Conservation (phyloP, 2,888 invertebrate genomes). For the Diachrysia chrysitis region DNA sequence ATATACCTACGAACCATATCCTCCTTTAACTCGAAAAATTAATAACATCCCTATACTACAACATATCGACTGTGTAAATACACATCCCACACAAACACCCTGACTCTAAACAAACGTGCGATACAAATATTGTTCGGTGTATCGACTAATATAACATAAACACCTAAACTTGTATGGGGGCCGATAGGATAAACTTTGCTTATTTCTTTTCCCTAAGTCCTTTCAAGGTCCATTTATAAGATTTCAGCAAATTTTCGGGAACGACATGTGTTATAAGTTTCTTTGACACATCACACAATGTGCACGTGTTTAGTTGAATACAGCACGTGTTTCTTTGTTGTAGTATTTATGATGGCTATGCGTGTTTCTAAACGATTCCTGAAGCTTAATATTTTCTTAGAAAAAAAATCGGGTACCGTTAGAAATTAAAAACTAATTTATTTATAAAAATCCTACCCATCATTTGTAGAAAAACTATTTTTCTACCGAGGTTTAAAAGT, state of each 20-base stretch:
- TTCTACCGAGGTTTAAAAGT: too few relatives aligned
- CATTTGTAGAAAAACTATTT: too few relatives aligned
- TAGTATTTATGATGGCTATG: background rate
- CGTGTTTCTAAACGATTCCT: background rate
- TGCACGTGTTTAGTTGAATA: constrained; percentile 35
- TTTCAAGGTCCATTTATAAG: background rate
- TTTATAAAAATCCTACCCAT: too few relatives aligned
- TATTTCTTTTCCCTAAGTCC: background rate
- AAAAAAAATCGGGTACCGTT: too few relatives aligned
- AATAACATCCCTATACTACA: background rate
- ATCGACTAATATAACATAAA: background rate
- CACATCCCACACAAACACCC: background rate
- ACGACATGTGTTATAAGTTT: constrained; percentile 29
- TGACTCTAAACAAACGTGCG: background rate
- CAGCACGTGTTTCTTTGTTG: constrained; percentile 1
- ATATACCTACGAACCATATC: too few relatives aligned
- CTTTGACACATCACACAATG: constrained; percentile 22
- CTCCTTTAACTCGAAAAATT: too few relatives aligned
- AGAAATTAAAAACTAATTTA: too few relatives aligned
- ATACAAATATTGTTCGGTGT: constrained; percentile 1
- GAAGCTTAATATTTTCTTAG: too few relatives aligned
- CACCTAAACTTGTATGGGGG: background rate
- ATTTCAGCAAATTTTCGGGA: background rate
- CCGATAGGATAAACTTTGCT: constrained; percentile 1
- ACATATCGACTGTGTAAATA: background rate